Conservation (phyloP, 1,140 invertebrate genomes). For the Hesperophylax magnus region DNA sequence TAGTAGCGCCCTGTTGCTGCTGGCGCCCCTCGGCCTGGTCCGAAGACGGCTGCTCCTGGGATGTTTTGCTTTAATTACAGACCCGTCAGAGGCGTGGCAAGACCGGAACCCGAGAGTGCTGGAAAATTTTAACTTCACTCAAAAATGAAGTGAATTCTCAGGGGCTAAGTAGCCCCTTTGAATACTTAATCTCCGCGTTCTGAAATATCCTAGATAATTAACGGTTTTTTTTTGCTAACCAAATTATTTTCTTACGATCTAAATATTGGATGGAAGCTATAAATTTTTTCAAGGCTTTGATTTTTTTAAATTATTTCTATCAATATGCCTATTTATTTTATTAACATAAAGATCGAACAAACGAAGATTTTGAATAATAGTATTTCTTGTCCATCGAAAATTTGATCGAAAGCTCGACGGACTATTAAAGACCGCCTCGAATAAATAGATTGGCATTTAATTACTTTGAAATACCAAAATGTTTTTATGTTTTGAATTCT, state of each 20-base stretch:
- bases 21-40: neutral
- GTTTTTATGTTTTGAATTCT: too few species aligned
- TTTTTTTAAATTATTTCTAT: too few species aligned
- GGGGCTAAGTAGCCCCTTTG: conserved; percentile 26
- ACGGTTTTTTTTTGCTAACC: neutral
- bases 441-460: too few species aligned
- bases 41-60: neutral
- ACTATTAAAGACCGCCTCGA: too few species aligned
- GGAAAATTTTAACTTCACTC: conserved; percentile 35
- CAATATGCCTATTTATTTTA: too few species aligned
- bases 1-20: too few species aligned
- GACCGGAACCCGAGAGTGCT: conserved; percentile 4
- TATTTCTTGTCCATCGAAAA: too few species aligned
- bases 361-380: too few species aligned
- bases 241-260: neutral
- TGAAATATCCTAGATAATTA: conserved; percentile 29
- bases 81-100: conserved; percentile 17
- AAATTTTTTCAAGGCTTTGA: too few species aligned
- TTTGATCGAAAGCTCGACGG: too few species aligned
- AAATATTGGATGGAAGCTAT: neutral
- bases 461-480: too few species aligned
- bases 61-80: conserved; percentile 40
- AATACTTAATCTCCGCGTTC: conserved; percentile 15
- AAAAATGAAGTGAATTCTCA: conserved; percentile 37
- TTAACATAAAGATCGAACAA: too few species aligned